These are phyloP conservation scores for Lampris megalopsis DNA, from an alignment of 2,113 vertebrate species.

Conservation along the genomic window DNA sequence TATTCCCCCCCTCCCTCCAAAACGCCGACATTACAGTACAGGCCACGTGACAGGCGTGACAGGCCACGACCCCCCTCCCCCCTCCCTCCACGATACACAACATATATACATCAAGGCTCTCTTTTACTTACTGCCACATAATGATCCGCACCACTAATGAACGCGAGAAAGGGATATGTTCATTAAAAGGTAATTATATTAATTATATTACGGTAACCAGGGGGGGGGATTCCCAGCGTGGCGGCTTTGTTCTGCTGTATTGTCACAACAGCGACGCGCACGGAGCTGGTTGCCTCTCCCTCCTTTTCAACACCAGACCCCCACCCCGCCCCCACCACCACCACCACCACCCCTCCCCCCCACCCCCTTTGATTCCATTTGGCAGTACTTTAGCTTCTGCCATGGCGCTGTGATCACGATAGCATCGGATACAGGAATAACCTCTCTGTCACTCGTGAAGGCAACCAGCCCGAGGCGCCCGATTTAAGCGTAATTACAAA, in stretches of 20 bases:
- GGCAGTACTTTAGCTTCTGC: constrained; percentile 23
- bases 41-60: too few species aligned
- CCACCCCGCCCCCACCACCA: too few species aligned
- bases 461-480: constrained; percentile 18
- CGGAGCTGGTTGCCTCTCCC: not conserved
- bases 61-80: too few species aligned
- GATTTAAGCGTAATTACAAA: constrained; percentile 29
- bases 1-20: too few species aligned
- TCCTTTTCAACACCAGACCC: not conserved
- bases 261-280: constrained; percentile 22
- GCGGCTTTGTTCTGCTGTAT: constrained; percentile 26
- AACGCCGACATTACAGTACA: too few species aligned
- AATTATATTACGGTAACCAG: not conserved
- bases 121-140: too few species aligned
- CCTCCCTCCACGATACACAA: too few species aligned
- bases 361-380: constrained; percentile 36
- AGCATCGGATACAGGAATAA: constrained; percentile 10
- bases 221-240: constrained; percentile 31
- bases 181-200: constrained; percentile 19
- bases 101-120: too few species aligned
- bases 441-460: constrained; percentile 10
- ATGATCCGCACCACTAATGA: too few species aligned
- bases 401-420: constrained; percentile 32
- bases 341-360: too few species aligned
- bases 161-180: not conserved